Base-by-base conservation (phyloP, 2,113 vertebrate genomes). In the Chroicocephalus ridibundus region DNA sequence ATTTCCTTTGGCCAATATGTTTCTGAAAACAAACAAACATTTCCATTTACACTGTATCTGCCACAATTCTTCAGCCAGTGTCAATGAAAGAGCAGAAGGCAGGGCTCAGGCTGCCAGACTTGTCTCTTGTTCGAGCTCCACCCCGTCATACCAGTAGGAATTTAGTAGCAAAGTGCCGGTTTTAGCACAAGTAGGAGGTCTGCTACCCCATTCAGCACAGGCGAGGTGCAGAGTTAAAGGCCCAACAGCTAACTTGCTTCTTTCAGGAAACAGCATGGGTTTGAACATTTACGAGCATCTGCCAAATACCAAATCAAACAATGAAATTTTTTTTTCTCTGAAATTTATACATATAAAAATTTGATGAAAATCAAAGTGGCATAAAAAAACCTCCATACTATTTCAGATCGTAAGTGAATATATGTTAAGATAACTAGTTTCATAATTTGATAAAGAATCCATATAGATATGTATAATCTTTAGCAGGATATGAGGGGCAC, bases 101-200 rank as follows among this genome's bases (percentile, higher is more conserved):
- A 90, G 78, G 44, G 69, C 86, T 79, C 6, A 29, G 83, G 44
- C 68, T 1, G 9, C 64, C 60, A 76, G 61, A 77, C 34, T 82
- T 26, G 19, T 29, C 58, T 90, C 42, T 65, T 69, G 34, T 70
- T 81, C 2, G 8, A 88, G 86, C 90, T 94, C 91, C 90, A 44
- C 61, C 61, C 84, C 4, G 11, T 60, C 70, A 79, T 57, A 60
- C 60, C 87, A 89, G 79, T 22, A 75, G 82, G 95, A 96, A 96
- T 94, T 91, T 94, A 80, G 66, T 31, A 95, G 84, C 88, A 94
- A 97, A 97, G 95, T 92, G 94, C 88, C 13, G 2, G 42, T 86
- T 96, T 95, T 96, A 97, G 94, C 94, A 93, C 75, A 68, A 92
- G 88, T 5, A 83, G 86, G 60, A 91, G 61, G 57, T 74, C 97